These are phyloP conservation scores for Apteryx mantelli DNA, from an alignment of 2,113 vertebrate species.

Conservation along the genomic window DNA sequence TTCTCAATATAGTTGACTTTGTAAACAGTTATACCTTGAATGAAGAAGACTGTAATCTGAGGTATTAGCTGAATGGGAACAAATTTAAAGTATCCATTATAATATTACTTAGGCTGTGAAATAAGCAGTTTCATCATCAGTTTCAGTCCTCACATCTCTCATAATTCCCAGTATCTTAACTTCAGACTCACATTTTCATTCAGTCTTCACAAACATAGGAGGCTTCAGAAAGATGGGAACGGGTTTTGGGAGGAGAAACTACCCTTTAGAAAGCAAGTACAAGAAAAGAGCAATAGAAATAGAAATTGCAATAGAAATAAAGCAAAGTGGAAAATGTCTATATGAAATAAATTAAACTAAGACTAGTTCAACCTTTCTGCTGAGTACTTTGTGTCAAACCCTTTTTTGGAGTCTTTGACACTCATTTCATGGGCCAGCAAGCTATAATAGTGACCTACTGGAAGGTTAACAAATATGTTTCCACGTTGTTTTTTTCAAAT, in stretches of 20 bases:
- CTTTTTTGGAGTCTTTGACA: neutral
- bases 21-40: neutral
- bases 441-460: neutral
- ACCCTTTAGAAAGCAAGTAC: slow-evolving; percentile 40
- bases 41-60: neutral
- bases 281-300: slow-evolving; percentile 31
- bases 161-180: neutral
- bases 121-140: neutral
- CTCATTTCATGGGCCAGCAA: neutral
- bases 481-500: neutral
- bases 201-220: neutral
- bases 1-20: neutral
- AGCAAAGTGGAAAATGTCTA: slow-evolving; percentile 41
- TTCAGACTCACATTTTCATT: neutral
- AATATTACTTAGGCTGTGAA: neutral
- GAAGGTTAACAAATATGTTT: neutral
- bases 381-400: neutral
- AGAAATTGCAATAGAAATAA: neutral
- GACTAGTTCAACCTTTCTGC: neutral
- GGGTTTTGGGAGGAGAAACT: slow-evolving; percentile 15
- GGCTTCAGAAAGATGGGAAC: neutral
- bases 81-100: neutral
- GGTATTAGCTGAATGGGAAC: neutral
- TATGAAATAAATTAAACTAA: neutral
- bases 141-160: neutral